Conservation (phyloP, 2,113 vertebrate species). For the Podiceps cristatus region DNA sequence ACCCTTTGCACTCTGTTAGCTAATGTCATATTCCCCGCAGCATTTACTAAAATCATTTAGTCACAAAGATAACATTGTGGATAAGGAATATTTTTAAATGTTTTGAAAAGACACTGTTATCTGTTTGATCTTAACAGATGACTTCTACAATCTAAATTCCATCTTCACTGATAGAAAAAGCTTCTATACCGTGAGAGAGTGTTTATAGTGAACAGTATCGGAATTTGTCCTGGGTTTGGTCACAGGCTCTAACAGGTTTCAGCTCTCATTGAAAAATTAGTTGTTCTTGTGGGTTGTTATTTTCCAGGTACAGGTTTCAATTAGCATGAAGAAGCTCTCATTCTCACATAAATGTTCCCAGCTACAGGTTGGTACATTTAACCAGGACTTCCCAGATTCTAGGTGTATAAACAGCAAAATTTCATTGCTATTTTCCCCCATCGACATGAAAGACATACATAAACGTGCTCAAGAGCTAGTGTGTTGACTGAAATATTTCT, state of each 20-base stretch:
- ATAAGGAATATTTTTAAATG: constrained; percentile 17
- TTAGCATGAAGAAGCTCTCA: background rate
- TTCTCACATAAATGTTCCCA: background rate
- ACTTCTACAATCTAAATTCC: constrained; percentile 17
- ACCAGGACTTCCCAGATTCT: constrained; percentile 12
- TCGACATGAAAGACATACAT: constrained; percentile 39
- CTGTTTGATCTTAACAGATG: constrained; percentile 12
- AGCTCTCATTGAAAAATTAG: background rate
- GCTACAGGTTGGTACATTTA: background rate
- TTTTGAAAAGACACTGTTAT: background rate
- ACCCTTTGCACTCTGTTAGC: background rate
- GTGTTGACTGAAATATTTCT: constrained; percentile 49
- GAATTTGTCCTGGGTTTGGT: background rate
- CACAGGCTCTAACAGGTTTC: background rate
- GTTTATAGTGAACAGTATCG: background rate
- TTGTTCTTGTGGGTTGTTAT: background rate
- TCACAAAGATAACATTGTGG: background rate
- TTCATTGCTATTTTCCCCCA: constrained; percentile 41
- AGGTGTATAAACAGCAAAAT: constrained; percentile 43
- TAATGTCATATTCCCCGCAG: background rate
- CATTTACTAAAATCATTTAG: constrained; percentile 15
- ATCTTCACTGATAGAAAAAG: background rate
- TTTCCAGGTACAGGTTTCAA: constrained; percentile 38
- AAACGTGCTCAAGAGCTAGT: constrained; percentile 22
- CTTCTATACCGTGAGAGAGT: background rate